These are phyloP conservation scores for Agonopterix arenella DNA, from an alignment of 2,888 invertebrate species.

Conservation along the genomic window DNA sequence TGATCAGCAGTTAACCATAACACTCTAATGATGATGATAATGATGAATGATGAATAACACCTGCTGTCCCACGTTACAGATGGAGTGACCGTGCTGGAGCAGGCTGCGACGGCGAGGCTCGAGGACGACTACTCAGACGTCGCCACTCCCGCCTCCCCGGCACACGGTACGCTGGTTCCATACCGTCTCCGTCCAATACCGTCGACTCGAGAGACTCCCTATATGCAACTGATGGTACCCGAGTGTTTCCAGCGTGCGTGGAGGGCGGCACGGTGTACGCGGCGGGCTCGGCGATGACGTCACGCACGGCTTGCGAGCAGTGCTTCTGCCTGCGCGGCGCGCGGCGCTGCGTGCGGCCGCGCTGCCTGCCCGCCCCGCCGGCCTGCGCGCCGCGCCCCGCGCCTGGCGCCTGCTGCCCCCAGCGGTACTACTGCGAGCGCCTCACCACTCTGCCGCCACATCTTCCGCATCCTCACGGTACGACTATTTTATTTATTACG, in stretches of 20 bases:
- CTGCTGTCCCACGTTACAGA: constrained; percentile 29
- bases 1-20: too few relatives aligned
- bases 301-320: constrained; percentile 87
- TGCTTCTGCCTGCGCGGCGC: constrained; percentile 89
- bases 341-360: constrained; percentile 86
- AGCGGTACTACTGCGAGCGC: constrained; percentile 82
- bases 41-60: not conserved
- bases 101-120: constrained; percentile 31
- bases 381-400: constrained; percentile 80
- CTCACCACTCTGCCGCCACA: constrained; percentile 25
- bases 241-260: constrained; percentile 79
- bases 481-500: not conserved
- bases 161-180: not conserved
- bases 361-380: constrained; percentile 82
- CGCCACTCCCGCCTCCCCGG: constrained; percentile 3
- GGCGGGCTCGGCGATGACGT: constrained; percentile 89
- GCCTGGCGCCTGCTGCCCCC: constrained; percentile 85
- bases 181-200: not conserved
- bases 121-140: constrained; percentile 22
- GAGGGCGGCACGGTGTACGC: constrained; percentile 84
- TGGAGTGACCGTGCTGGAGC: constrained; percentile 42
- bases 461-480: constrained; percentile 34
- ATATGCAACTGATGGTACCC: constrained; percentile 4
- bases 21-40: too few relatives aligned
- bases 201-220: constrained; percentile 12